phyloP scores from a whole-genome alignment of 2,113 vertebrate genomes.

The Platysternon megacephalum region DNA sequence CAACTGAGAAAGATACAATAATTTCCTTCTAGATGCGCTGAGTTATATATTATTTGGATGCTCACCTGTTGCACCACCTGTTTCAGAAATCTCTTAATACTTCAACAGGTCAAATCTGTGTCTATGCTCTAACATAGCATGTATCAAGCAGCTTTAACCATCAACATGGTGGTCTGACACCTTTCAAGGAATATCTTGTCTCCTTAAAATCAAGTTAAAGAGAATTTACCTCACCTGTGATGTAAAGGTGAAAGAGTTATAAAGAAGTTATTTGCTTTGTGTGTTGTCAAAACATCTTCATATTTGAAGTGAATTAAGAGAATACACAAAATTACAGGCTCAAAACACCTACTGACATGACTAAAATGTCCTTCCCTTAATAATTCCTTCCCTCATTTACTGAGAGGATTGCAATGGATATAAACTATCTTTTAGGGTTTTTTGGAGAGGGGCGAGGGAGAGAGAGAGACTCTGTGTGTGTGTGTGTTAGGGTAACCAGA shows the following conservation, averaged over 20 bases:
- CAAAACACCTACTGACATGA: background rate
- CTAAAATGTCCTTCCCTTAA: background rate
- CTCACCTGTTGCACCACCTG: background rate
- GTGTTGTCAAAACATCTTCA: background rate
- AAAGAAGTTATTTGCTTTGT: fast-evolving
- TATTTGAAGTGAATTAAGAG: background rate
- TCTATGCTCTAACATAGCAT: background rate
- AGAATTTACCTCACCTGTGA: background rate
- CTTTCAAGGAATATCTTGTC: background rate
- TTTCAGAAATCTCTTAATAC: background rate
- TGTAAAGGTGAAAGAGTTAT: background rate
- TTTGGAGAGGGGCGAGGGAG: background rate
- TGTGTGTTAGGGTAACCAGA: too few relatives aligned
- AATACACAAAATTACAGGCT: background rate
- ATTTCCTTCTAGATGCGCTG: too few relatives aligned
- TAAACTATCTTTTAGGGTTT: background rate
- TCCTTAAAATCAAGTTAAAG: background rate
- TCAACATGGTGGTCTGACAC: background rate
- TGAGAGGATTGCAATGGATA: background rate
- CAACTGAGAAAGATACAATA: background rate
- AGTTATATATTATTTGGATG: background rate
- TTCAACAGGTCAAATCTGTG: background rate
- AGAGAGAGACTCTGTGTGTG: too few relatives aligned
- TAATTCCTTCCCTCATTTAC: background rate
- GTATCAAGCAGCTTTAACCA: background rate